These are phyloP conservation scores for Salmo trutta DNA, from an alignment of 2,797 vertebrate species.

Conservation along the genomic window DNA sequence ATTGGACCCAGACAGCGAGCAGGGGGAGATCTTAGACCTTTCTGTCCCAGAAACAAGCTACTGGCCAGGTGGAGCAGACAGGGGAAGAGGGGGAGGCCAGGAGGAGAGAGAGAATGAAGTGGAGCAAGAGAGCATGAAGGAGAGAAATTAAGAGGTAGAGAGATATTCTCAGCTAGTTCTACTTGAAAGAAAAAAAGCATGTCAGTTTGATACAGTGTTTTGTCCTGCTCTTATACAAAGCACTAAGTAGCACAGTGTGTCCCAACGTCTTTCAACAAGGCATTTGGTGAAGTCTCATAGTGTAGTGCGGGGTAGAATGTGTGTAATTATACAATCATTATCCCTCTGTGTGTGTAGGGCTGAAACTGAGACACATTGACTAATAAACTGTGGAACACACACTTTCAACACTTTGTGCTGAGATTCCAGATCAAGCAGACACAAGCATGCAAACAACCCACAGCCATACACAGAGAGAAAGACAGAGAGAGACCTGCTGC, in stretches of 20 bases:
- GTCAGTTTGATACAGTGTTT: not conserved
- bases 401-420: not conserved
- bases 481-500: not conserved
- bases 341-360: not conserved
- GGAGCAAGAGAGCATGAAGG: not conserved
- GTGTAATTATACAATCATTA: not conserved
- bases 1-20: conserved; percentile 81
- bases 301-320: not conserved
- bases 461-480: not conserved
- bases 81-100: conserved; percentile 14
- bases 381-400: not conserved
- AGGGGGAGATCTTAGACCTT: conserved; percentile 74
- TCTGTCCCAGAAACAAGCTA: conserved; percentile 74
- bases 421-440: too few species aligned
- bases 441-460: not conserved
- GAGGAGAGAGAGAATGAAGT: conserved; percentile 26
- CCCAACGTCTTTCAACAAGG: too few species aligned
- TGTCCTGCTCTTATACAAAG: not conserved
- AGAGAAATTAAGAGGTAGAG: not conserved
- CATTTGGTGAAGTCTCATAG: not conserved
- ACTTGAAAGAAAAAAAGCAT: not conserved
- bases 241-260: not conserved
- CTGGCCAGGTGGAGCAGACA: conserved; percentile 60
- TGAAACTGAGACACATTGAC: not conserved
- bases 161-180: too few species aligned